These are phyloP conservation scores for Julus scanicus DNA, from an alignment of 2,888 invertebrate genomes.

Conservation along the genomic window DNA sequence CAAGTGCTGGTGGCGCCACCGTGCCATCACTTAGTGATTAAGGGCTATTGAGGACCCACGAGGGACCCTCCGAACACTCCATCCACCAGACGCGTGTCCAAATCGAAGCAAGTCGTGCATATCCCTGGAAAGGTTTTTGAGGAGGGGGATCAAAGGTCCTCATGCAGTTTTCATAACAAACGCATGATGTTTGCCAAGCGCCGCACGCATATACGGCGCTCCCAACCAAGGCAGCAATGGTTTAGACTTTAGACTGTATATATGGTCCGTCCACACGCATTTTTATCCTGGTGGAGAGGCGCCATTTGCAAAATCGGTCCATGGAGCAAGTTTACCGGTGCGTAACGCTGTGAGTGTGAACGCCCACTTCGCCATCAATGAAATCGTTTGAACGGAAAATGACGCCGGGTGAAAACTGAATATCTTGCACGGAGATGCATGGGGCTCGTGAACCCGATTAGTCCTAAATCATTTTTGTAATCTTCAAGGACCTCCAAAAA, in stretches of 20 bases:
- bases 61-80: neutral
- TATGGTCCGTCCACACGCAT: neutral
- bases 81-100: neutral
- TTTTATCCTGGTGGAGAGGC: neutral
- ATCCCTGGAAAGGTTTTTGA: neutral
- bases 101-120: neutral
- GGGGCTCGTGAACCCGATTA: neutral
- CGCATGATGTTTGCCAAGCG: neutral
- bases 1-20: neutral
- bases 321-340: neutral
- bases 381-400: slow-evolving; percentile 22
- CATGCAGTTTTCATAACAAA: neutral
- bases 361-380: slow-evolving; percentile 30
- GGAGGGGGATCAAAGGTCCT: neutral
- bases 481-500: neutral
- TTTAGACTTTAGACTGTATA: neutral
- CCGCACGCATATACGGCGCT: neutral
- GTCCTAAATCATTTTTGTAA: neutral
- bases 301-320: neutral
- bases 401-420: neutral
- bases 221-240: neutral
- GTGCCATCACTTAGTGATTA: neutral
- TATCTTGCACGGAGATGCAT: neutral
- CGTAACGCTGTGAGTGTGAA: neutral
- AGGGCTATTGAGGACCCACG: neutral